Percentiles rank a stretch among this genome's conserved stretches.
Conservation (phyloP, 92 coral and sea anemone genomes). For the Epizoanthus illoricatus region DNA sequence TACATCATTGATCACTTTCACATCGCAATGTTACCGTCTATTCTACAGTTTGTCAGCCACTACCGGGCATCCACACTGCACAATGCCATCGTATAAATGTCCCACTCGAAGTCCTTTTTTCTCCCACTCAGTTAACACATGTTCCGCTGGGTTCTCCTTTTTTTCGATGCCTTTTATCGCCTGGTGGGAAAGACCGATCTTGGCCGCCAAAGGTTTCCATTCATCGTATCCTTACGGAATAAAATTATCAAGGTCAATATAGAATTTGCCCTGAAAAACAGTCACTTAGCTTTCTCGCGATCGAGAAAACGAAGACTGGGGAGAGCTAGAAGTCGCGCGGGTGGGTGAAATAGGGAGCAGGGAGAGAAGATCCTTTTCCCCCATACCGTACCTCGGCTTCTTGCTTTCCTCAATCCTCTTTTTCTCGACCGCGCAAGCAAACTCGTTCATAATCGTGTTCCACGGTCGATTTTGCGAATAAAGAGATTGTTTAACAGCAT, state of each 20-base stretch:
- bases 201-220: not conserved
- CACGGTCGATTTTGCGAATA: no score
- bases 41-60: conserved; percentile 20
- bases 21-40: no score
- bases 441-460: no score
- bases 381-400: no score
- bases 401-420: no score
- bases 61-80: not conserved
- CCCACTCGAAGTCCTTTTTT: not conserved
- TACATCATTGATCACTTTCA: no score
- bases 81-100: conserved; percentile 9
- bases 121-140: conserved; percentile 14
- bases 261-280: not conserved
- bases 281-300: no score
- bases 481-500: no score
- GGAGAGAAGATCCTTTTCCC: no score
- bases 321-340: no score
- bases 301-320: not conserved
- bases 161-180: not conserved
- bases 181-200: not conserved
- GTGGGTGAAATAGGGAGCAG: no score
- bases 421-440: no score
- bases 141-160: not conserved
- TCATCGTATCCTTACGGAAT: not conserved
- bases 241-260: not conserved